Evolutionary conservation across 2,797 vertebrate species (phyloP), one percentile per base, ranked within the genome.

Genomic region (Phyllotis vaccarum): DNA sequence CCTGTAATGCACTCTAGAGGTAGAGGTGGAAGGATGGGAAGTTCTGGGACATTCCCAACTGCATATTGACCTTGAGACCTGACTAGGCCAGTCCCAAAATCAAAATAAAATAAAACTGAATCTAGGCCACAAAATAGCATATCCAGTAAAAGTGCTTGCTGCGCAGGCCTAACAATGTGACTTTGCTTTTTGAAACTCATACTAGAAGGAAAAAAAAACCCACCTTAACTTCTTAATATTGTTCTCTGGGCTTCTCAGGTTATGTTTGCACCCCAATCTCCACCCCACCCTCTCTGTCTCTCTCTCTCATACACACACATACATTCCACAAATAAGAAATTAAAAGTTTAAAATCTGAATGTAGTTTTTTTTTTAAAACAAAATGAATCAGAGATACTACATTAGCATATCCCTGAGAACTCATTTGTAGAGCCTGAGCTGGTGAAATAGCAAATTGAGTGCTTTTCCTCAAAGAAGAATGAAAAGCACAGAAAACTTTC

Each of bases 401-500:
- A 66, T 66, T n/a, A 74, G 74, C 87, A 94, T 82, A 83, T 91
- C 64, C 85, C 75, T 68, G 91, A n/a, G 74, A 87, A 68, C 29
- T 92, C 81, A 82, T 54, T 95, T 96, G 62, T 97, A 72, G 66
- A 75, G n/a, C 62, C 72, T 7, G 40, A n/a, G 49, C 58, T 88
- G 95, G 79, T 89, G 24, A 96, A 83, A 95, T 75, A 58, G 75
- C 93, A 90, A 88, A 24, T 19, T 89, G 49, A 83, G 46, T 68
- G 81, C 40, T 91, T 95, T 85, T 82, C 58, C 64, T 95, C 89
- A 92, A 62, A 90, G 62, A 29, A 88, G 37, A 87, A 72, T 83
- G 66, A 74, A 94, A 96, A 95, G 49, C 66, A 86, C 3, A 83
- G 70, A 60, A 86, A 93, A 76, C 19, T 70, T 5, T 76, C 83